Evolutionary conservation across 2,888 invertebrate genomes (phyloP), one percentile per base, ranked within the genome.

Genomic region (Pollenia griseotomentosa): DNA sequence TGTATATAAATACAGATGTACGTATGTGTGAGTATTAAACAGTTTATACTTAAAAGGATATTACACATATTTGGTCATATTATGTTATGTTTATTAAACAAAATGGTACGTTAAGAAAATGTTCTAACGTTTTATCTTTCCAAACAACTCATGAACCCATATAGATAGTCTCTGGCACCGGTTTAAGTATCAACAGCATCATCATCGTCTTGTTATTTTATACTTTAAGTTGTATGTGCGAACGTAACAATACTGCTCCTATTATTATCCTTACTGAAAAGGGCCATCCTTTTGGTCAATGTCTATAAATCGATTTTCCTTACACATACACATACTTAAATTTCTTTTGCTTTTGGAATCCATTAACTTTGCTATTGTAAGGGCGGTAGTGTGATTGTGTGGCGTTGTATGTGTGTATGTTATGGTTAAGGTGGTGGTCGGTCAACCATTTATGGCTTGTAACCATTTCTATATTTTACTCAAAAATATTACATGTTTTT

Each of bases 221-320:
- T 23, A 46, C 48, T 16, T 48, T 48, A 63, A 63, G 9, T 80
- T 16, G 11, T n/a, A 11, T 19, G 63, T 74, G 46, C 61, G 59
- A 68, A 44, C 68, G 59, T 73, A 55, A 14, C 55, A 61, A 33
- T n/a, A 66, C 23, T 66, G 11, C n/a, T 40, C 33, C 33, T 33
- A 33, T 48, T 61, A n/a, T 68, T 79, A 57, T 70, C 59, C 55
- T 66, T 73, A 77, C 51, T 73, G n/a, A 73, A 78, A 82, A 78
- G 40, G 73, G 65, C 33, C 71, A 82, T 82, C 44, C 59, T 53
- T 66, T 57, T 61, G 81, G 57, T 73, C 53, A 78, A 40, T 80
- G 44, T 53, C 73, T 66, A 66, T 71, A 66, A 85, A 75, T 71
- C 63, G 59, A 59, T 71, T 79, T 77, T 66, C 73, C 66, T 73